Conservation (phyloP, 2,113 vertebrate species). For the Callipepla squamata region DNA sequence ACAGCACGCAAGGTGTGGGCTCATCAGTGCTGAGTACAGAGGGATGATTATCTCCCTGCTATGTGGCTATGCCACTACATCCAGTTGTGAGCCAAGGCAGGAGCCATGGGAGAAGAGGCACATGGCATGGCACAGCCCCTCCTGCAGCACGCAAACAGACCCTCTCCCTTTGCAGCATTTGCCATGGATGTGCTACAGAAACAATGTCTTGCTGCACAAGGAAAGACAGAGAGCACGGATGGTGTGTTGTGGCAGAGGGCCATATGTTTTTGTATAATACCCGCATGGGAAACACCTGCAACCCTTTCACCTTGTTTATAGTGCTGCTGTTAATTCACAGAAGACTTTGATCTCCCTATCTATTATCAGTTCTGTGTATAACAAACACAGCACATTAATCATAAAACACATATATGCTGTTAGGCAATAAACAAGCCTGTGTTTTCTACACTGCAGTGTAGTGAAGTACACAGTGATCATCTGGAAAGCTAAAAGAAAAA, state of each 20-base stretch:
- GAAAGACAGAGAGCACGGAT: background rate
- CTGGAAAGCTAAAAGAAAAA: conserved; percentile 31
- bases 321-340: conserved; percentile 42
- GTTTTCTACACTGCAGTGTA: conserved; percentile 25
- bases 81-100: rapidly evolving
- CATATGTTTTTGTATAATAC: conserved; percentile 14
- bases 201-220: rapidly evolving
- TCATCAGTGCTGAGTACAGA: no score
- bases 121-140: rapidly evolving
- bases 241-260: background rate
- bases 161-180: background rate
- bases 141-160: background rate
- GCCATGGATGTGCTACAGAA: background rate
- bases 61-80: no score
- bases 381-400: conserved; percentile 38
- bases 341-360: conserved; percentile 67
- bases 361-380: conserved; percentile 37
- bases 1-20: no score
- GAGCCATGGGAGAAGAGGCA: background rate
- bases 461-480: conserved; percentile 43
- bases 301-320: conserved; percentile 51
- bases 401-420: conserved; percentile 22
- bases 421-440: conserved; percentile 32
- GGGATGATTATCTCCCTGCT: no score
- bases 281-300: conserved; percentile 61